phyloP scores from a whole-genome alignment of 2,888 invertebrate genomes.

The Operophtera brumata region DNA sequence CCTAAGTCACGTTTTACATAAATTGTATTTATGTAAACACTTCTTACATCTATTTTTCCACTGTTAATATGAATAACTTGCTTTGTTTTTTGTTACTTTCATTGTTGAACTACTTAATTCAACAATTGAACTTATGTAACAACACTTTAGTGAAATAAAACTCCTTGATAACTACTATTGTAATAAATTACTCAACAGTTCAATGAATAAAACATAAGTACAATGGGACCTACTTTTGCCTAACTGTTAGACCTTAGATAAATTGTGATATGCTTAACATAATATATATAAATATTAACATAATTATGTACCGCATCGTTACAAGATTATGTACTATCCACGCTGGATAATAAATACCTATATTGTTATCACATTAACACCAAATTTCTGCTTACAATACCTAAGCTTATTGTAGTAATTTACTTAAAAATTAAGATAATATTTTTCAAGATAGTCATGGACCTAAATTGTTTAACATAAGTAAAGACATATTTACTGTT shows the following conservation, averaged over 20 bases:
- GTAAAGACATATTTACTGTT: background rate
- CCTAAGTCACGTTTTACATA: slow-evolving; percentile 12
- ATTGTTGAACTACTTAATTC: background rate
- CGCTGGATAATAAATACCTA: background rate
- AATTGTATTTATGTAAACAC: slow-evolving; percentile 14
- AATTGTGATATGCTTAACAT: slow-evolving; percentile 53
- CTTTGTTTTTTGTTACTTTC: background rate
- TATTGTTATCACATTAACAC: slow-evolving; percentile 7
- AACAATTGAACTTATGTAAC: background rate
- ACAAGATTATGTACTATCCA: slow-evolving; percentile 9
- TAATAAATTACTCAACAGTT: slow-evolving; percentile 33
- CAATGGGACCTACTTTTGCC: slow-evolving; percentile 67
- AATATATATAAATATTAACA: slow-evolving; percentile 34
- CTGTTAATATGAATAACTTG: background rate
- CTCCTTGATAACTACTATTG: background rate
- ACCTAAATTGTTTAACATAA: background rate
- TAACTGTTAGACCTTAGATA: slow-evolving; percentile 57
- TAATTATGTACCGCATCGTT: slow-evolving; percentile 21
- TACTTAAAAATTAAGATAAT: background rate
- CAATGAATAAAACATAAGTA: slow-evolving; percentile 51
- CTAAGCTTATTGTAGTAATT: slow-evolving; percentile 5
- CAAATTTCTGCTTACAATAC: slow-evolving; percentile 3
- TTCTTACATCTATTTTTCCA: slow-evolving; percentile 10
- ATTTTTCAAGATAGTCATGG: background rate
- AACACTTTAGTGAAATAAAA: background rate